Conservation (phyloP, 2,113 vertebrate genomes). For the Tauraco erythrolophus region DNA sequence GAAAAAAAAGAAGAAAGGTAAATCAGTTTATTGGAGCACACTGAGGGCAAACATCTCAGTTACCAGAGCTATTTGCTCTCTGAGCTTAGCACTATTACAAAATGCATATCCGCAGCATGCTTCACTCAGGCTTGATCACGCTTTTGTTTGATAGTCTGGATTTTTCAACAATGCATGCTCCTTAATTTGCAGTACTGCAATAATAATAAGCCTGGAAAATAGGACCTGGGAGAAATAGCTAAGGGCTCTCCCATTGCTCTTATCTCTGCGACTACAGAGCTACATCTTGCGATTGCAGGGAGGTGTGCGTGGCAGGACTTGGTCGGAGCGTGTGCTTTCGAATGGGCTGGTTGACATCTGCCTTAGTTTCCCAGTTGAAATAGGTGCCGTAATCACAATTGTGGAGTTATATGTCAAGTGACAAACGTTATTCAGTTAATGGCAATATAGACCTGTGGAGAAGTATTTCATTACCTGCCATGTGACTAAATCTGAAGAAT, state of each 20-base stretch:
- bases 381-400: background rate
- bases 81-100: slow-evolving; percentile 69
- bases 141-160: background rate
- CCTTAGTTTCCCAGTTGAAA: background rate
- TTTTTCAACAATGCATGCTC: background rate
- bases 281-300: background rate
- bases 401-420: background rate
- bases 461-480: background rate
- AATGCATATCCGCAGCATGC: slow-evolving; percentile 32
- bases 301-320: background rate
- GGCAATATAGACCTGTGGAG: background rate
- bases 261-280: background rate
- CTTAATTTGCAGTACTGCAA: background rate
- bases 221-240: background rate
- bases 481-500: background rate
- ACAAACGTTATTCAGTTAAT: background rate
- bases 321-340: accelerated
- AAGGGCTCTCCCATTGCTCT: background rate
- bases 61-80: slow-evolving; percentile 78
- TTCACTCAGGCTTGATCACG: background rate
- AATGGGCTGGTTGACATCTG: background rate
- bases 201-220: background rate
- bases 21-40: slow-evolving; percentile 71
- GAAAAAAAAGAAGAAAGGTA: slow-evolving; percentile 54
- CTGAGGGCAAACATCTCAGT: slow-evolving; percentile 71